Base-by-base conservation (phyloP, 1,140 invertebrate genomes). In the Eumeta japonica region DNA sequence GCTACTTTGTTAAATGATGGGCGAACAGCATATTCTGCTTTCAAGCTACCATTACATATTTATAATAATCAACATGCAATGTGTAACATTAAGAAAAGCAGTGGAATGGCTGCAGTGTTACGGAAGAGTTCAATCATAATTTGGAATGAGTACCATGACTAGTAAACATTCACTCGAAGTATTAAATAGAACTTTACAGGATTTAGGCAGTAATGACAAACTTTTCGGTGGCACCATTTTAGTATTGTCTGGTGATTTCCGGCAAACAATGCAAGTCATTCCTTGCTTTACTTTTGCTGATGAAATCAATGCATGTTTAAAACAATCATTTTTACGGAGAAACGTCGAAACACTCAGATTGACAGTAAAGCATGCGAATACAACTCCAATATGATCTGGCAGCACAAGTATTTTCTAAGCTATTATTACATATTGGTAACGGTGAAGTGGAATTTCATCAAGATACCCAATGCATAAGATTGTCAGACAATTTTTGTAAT, bases 261-360 rank as follows among this genome's bases (percentile, higher is more conserved):
- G 43, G 16, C 50, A 56, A 47, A 63, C 43, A 17, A 40, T 66
- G 28, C 54, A 62, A 32, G 52, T 76, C 14, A 59, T 62, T 37
- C 50, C 50, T 24, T 43, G 48, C 16, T 45, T 38, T 27, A 62
- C 55, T 16, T 39, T 28, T 16, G 52, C 52, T 15, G 55, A 60
- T 47, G 50, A 62, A 45, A 33, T 68, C 7, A 56, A 62, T 42
- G 55, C 54, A 31, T 67, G 48, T 45, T 45, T 70, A 13, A 70
- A 64, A 49, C 48, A 35, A 38, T 65, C 62, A 19, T 10, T n/a
- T 32, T 42, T 65, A 35, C 60, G 61, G 46, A 28, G 36, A 45
- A 35, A 52, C 41, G 50, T 58, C 28, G 35, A 45, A 37, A 54
- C 33, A 55, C 14, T 62, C 9, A 28, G 36, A 12, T 39, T 58